These are phyloP conservation scores for Phymatocera aterrima DNA, from an alignment of 2,888 invertebrate species.

Conservation along the genomic window DNA sequence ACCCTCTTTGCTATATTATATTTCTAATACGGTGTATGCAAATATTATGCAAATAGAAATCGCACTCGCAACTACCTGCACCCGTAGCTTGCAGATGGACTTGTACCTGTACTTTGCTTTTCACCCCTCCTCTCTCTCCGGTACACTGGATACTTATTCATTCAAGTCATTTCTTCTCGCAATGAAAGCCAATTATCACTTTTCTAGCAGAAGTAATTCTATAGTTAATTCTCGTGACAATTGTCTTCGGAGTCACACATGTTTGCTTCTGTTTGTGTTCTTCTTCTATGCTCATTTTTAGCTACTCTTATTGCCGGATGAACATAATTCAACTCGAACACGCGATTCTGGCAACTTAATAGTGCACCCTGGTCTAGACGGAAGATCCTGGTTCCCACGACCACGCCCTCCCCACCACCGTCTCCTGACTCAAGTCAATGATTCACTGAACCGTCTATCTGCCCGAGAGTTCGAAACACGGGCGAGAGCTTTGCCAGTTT, in stretches of 20 bases:
- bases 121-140: not conserved
- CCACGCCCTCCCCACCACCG: slow-evolving; percentile 66
- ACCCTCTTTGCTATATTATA: slow-evolving; percentile 20
- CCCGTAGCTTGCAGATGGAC: not conserved
- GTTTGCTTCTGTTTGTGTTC: not conserved
- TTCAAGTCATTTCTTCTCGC: not conserved
- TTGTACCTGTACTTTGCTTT: not conserved
- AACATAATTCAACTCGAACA: not conserved
- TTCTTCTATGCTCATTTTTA: not conserved
- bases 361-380: slow-evolving; percentile 65
- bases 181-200: slow-evolving; percentile 10
- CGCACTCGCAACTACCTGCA: not conserved
- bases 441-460: slow-evolving; percentile 64
- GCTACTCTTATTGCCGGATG: not conserved
- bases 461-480: slow-evolving; percentile 46
- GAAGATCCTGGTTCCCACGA: slow-evolving; percentile 71
- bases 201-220: not conserved
- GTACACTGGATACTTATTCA: not conserved
- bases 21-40: slow-evolving; percentile 7
- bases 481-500: slow-evolving; percentile 22
- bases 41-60: slow-evolving; percentile 27
- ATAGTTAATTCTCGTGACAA: not conserved
- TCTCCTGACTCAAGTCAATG: slow-evolving; percentile 60
- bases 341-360: slow-evolving; percentile 51
- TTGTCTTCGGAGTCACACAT: not conserved